Base-by-base conservation (phyloP, 1,140 invertebrate genomes). In the Ectropis grisescens region DNA sequence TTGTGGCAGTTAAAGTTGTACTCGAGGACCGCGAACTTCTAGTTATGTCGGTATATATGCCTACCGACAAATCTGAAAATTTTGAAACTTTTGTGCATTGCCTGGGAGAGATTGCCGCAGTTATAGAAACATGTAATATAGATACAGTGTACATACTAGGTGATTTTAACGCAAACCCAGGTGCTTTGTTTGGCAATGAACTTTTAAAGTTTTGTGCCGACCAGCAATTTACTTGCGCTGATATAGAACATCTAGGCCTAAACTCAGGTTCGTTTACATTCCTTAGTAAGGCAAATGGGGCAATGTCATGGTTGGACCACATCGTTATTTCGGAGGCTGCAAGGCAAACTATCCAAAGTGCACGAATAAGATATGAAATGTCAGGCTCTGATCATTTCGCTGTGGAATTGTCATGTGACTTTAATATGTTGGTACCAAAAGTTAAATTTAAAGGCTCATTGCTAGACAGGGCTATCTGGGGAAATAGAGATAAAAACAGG, bases 361-460 rank as follows among this genome's bases (percentile, higher is more conserved):
- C 39, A 9, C 1, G 13, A 10, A 25, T 45, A 2, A 16, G 9
- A 11, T 28, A 35, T 29, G 32, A 41, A 27, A 29, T 44, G 4
- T 15, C 4, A 2, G 35, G 34, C 34, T 41, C 41, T 5, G 47
- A 50, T 16, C 47, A 50, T 30, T 45, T 30, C 30, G 33, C 41
- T 11, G 5, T 50, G 11, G 10, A 26, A 38, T 11, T 50, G 12
- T n/a, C 30, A 10, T 41, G 39, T 39, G 42, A 38, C 6, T 13
- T 33, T 19, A 19, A 19, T 19, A 19, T 19, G 3, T 4, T 19
- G 3, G 8, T 4, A 8, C 16, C 16, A 19, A 19, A 19, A 19
- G 16, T 19, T 19, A 19, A 4, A 19, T 3, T 4, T 8, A 19
- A 19, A 8, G 8, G 8, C 3, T 19, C 16, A 4, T 4, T 19